Percentiles rank a stretch among this genome's conserved stretches.
Evolutionary conservation across 2,113 vertebrate genomes (phyloP).

Genomic region (Cepphus grylle): DNA sequence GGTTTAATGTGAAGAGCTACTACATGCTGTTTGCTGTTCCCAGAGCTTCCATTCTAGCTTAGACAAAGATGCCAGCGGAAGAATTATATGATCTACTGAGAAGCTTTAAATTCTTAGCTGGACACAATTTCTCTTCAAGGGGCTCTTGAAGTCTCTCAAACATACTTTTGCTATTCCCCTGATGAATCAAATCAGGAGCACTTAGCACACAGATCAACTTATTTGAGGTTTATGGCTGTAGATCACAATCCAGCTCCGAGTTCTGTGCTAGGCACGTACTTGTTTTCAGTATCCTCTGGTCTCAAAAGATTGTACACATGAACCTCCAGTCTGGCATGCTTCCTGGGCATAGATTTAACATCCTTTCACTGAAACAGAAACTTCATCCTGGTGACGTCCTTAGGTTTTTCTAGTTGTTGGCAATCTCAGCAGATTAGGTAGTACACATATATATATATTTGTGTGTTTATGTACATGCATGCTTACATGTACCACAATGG

Average conservation of each 20-base stretch:
- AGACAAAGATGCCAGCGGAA: background rate
- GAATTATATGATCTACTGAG: background rate
- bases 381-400: background rate
- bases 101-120: background rate
- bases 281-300: background rate
- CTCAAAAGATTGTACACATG: background rate
- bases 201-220: background rate
- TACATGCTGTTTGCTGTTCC: background rate
- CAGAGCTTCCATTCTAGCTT: background rate
- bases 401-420: background rate
- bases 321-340: fast-evolving
- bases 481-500: background rate
- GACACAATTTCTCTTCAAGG: background rate
- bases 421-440: background rate
- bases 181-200: background rate
- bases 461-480: background rate
- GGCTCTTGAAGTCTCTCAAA: background rate
- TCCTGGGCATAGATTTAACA: background rate
- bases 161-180: background rate
- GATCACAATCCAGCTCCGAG: background rate
- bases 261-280: background rate
- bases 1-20: background rate
- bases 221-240: background rate
- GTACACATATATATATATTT: background rate
- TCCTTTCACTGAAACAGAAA: background rate